Evolutionary conservation across 2,888 invertebrate genomes (phyloP).

Genomic region (Drosophila antonietae): DNA sequence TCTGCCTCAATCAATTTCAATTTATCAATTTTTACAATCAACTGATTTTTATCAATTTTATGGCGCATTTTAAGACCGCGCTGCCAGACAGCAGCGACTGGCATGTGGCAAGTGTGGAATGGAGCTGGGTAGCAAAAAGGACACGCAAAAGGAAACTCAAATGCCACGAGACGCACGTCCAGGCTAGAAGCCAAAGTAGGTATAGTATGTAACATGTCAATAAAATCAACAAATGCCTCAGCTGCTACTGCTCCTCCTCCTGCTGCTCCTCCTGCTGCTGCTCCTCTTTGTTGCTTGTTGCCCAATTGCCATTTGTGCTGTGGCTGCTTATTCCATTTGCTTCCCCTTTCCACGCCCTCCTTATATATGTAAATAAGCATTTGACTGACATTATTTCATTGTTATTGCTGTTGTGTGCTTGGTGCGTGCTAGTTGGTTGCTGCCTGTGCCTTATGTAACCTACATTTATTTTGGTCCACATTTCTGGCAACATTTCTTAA

Average conservation of each 20-base stretch:
- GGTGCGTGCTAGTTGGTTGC: constrained; percentile 40
- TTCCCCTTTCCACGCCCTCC: background rate
- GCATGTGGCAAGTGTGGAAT: background rate
- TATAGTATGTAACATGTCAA: constrained; percentile 68
- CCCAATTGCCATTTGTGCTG: constrained; percentile 18
- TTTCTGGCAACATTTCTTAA: background rate
- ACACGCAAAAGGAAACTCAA: constrained; percentile 63
- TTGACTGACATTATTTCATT: constrained; percentile 51
- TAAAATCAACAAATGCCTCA: constrained; percentile 75
- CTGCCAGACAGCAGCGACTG: constrained; percentile 18
- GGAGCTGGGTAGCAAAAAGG: constrained; percentile 20
- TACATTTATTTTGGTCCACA: constrained; percentile 6
- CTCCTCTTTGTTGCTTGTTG: constrained; percentile 2
- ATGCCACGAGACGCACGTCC: constrained; percentile 55
- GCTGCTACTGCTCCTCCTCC: background rate
- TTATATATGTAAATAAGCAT: constrained; percentile 66
- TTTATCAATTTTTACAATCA: constrained; percentile 80
- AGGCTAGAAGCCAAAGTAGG: constrained; percentile 13
- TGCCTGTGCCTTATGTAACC: constrained; percentile 30
- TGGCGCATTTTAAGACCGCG: constrained; percentile 74
- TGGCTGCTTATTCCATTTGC: constrained; percentile 15
- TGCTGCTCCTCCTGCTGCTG: background rate
- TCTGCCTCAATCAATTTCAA: constrained; percentile 78
- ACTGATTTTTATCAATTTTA: constrained; percentile 79
- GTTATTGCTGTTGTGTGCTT: constrained; percentile 51